Base-by-base conservation (phyloP, 2,888 invertebrate genomes). In the Patella caerulea region DNA sequence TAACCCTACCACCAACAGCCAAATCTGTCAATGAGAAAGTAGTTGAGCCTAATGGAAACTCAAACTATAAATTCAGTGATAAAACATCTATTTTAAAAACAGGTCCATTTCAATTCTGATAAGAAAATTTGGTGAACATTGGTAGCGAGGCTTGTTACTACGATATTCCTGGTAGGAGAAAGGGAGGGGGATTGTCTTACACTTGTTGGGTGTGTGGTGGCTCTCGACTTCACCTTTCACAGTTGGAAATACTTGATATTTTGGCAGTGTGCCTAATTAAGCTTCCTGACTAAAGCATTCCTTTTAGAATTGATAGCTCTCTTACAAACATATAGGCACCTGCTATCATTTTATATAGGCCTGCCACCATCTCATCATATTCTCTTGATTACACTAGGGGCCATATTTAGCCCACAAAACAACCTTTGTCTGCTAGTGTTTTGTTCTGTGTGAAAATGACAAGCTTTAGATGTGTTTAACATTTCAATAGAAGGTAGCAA, bases 201-300 rank as follows among this genome's bases (percentile, higher is more conserved):
- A 72, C 45, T 56, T 56, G 56, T 59, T 56, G 76, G 71, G 76
- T 56, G 76, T 72, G 76, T 71, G 72, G 54, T 71, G 59, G 52
- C 55, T 71, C 72, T 59, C 65, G 19, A n/a, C 71, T 70, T 73
- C 73, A 77, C 77, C 70, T 56, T 56, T 52, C 77, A 73, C 77
- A 73, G 77, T 77, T 77, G 73, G 77, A 77, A 77, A 77, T 77
- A 77, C 77, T 77, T 73, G 77, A 77, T 77, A 73, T 73, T 77
- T 73, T 77, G 77, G 77, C 77, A 70, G 53, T 53, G 71, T 56
- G 77, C 77, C 73, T 73, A 77, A 77, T 77, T 77, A 77, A 77
- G 77, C 70, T 70, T 73, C 69, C 77, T 73, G 65, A 69, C 73
- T 70, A 52, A 69, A 70, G 77, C 54, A 75, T 75, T 75, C 75